Conservation (phyloP, 2,888 invertebrate genomes). For the Nomada ferruginata region DNA sequence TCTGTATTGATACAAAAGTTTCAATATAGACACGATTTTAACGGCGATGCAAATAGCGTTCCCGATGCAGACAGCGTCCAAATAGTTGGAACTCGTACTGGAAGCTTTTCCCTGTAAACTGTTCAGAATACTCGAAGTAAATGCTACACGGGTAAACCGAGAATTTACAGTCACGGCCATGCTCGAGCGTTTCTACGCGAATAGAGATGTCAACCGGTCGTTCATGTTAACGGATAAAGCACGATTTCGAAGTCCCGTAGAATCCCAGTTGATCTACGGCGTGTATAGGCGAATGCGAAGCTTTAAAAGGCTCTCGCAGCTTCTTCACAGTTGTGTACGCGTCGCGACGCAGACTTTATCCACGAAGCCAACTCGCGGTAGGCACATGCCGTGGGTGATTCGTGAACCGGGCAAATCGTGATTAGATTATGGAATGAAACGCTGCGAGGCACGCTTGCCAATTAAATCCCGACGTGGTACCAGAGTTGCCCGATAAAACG, state of each 20-base stretch:
- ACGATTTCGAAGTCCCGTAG: conserved; percentile 23
- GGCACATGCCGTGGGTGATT: conserved; percentile 7
- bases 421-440: conserved; percentile 56
- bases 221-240: conserved; percentile 33
- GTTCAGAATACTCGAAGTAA: neutral
- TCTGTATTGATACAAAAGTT: too few species aligned
- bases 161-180: neutral
- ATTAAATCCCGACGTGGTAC: conserved; percentile 42
- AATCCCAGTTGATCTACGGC: conserved; percentile 20
- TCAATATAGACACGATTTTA: too few species aligned
- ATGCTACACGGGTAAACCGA: neutral
- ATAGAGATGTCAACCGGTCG: conserved; percentile 14
- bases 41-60: too few species aligned
- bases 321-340: conserved; percentile 11
- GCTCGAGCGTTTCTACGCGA: neutral
- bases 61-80: too few species aligned
- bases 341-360: conserved; percentile 8
- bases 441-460: conserved; percentile 41
- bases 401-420: conserved; percentile 34
- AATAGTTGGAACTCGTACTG: too few species aligned
- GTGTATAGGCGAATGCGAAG: conserved; percentile 22
- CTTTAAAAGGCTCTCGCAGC: conserved; percentile 29
- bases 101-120: neutral
- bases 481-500: conserved; percentile 14
- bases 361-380: conserved; percentile 36